A percentile compares a stretch with the other conserved stretches of the same genome.
Conservation (phyloP, 2,797 vertebrate genomes). For the Gallinago solitaria region DNA sequence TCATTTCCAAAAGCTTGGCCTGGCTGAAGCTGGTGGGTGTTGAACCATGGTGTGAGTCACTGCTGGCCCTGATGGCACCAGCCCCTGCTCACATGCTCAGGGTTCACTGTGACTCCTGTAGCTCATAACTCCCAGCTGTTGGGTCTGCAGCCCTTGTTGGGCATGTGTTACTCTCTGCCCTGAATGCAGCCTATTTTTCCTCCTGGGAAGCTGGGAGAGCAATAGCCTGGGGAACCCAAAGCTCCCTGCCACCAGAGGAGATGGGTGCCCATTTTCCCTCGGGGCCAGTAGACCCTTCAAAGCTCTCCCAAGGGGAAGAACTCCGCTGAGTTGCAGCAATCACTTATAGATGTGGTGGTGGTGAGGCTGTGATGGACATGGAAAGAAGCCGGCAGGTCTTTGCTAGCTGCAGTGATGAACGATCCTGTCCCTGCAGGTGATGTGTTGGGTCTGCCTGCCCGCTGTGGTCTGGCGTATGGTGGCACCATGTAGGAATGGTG, state of each 20-base stretch:
- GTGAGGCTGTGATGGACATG: neutral
- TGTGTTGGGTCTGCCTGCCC: rapidly evolving
- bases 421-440: neutral
- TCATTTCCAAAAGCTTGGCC: neutral
- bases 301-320: neutral
- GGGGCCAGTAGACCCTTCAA: neutral
- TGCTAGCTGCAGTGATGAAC: neutral
- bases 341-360: neutral
- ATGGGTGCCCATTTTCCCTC: neutral
- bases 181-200: neutral
- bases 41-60: neutral
- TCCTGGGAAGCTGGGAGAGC: neutral
- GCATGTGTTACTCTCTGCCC: neutral
- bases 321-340: neutral
- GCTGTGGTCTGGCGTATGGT: neutral
- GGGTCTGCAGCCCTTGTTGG: neutral
- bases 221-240: neutral
- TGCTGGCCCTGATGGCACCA: neutral
- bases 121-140: neutral
- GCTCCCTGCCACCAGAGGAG: neutral
- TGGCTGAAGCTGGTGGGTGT: neutral
- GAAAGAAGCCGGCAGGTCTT: neutral
- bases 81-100: neutral
- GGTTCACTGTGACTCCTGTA: neutral
- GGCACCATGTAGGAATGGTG: neutral